Base-by-base conservation (phyloP, 1,140 invertebrate genomes). In the Littorina saxatilis region DNA sequence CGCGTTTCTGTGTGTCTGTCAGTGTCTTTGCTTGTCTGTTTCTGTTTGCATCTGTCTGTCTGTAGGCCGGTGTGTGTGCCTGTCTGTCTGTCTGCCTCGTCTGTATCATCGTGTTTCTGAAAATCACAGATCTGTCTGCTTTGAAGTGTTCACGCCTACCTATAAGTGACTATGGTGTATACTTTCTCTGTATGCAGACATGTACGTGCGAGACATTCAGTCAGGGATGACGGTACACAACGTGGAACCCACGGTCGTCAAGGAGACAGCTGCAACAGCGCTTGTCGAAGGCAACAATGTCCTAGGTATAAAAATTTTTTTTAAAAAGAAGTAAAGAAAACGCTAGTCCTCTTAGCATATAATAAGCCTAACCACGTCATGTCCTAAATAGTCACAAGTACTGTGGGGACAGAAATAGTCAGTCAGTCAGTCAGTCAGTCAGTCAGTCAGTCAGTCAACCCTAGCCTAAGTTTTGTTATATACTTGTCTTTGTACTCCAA, bases 221-320 rank as follows among this genome's bases (percentile, higher is more conserved):
- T 82, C 82, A 7, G 91, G 91, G 27, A 90, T 93, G 87, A 93
- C 87, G 83, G 89, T 63, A 91, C 93, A 66, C 94, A 94, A 86
- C 27, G 72, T 58, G 39, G 90, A 92, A 32, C 96, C 96, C 0
- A 90, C 88, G 72, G 93, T 97, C 37, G 84, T 96, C 0, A 96
- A 96, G 87, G 95, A 98, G 91, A 94, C 94, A 0, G 92, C 95
- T 32, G 95, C 96, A 4, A 96, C 96, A 4, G 97, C 96, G 0
- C 95, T 96, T 92, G 96, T 98, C 2, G 95, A 98, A 85, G 97
- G 97, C 11, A 94, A 95, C 77, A 97, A 97, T 90, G 95, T 95
- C 0, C 90, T 98, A 3, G 97, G 98, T 87, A 40, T n/a, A n/a
- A n/a, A n/a, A n/a, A n/a, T n/a, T n/a, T n/a, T n/a, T n/a, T n/a